These are phyloP conservation scores for Nasonovia ribisnigri DNA, from an alignment of 2,888 invertebrate species.

Conservation along the genomic window DNA sequence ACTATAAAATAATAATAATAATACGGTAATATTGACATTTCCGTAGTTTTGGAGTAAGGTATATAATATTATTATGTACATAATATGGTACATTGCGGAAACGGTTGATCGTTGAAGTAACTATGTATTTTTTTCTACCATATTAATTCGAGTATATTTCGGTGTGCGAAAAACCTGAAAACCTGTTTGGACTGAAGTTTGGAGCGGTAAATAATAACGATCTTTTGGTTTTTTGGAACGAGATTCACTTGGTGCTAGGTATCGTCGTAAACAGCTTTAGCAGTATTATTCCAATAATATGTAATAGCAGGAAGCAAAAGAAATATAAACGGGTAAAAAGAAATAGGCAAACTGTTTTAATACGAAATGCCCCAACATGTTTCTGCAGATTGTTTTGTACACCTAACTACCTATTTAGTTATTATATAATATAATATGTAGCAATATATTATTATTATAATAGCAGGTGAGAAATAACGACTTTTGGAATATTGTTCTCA, in stretches of 20 bases:
- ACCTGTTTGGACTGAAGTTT: background rate
- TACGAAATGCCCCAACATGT: background rate
- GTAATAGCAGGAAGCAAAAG: background rate
- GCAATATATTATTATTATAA: too few relatives aligned
- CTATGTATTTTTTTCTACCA: background rate
- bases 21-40: background rate
- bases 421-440: too few relatives aligned
- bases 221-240: background rate
- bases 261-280: background rate
- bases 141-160: background rate
- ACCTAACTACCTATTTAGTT: too few relatives aligned
- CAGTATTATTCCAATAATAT: background rate
- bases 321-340: background rate
- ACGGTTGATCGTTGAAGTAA: background rate
- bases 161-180: background rate
- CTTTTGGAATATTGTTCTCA: too few relatives aligned
- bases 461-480: too few relatives aligned
- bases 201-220: background rate
- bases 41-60: background rate
- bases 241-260: background rate
- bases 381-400: background rate
- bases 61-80: background rate
- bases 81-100: background rate
- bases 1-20: conserved; percentile 10
- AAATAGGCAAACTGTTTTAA: background rate